Evolutionary conservation across 2,797 vertebrate genomes (phyloP).

Genomic region (Myiotriccus ornatus): DNA sequence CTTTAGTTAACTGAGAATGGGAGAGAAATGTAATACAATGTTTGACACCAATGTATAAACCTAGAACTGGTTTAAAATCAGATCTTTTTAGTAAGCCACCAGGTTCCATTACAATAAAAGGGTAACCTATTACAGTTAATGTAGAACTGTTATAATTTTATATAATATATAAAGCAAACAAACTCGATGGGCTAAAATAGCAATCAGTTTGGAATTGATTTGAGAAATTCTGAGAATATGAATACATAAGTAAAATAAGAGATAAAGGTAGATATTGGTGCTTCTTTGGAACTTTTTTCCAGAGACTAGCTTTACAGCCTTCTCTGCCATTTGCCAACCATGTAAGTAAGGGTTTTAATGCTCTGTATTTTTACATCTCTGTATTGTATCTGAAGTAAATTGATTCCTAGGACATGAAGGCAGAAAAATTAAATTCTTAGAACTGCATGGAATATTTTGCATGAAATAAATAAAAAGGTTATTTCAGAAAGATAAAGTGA

Average conservation of each 20-base stretch:
- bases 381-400: background rate
- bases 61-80: background rate
- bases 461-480: background rate
- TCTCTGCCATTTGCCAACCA: background rate
- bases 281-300: background rate
- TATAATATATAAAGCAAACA: background rate
- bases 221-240: background rate
- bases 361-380: background rate
- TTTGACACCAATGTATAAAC: background rate
- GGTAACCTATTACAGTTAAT: background rate
- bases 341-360: background rate
- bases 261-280: background rate
- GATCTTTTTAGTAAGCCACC: background rate
- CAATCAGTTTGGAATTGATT: background rate
- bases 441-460: background rate
- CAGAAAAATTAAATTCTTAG: background rate
- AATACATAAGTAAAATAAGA: background rate
- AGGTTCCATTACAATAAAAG: background rate
- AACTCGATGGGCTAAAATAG: background rate
- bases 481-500: background rate
- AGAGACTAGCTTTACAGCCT: background rate
- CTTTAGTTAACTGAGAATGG: background rate
- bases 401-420: rapidly evolving
- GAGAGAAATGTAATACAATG: background rate
- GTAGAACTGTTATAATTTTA: background rate